Evolutionary conservation across 2,797 vertebrate genomes (phyloP).

Genomic region (Chrosomus eos): DNA sequence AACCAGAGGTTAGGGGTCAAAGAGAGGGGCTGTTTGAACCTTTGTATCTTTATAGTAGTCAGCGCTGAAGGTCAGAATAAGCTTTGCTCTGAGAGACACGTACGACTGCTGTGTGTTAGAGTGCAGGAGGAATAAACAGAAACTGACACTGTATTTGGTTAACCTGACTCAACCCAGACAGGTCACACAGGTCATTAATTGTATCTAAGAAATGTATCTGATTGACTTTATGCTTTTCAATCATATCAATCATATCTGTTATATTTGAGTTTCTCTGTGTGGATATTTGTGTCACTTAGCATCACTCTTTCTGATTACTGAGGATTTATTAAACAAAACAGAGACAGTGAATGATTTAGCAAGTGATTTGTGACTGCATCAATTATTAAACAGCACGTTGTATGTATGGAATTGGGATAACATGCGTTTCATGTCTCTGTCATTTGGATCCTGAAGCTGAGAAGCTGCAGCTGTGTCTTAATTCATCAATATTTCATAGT

Average conservation of each 20-base stretch:
- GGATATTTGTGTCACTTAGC: conserved; percentile 8
- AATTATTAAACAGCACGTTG: conserved; percentile 74
- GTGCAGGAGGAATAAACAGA: conserved; percentile 1
- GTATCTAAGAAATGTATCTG: background rate
- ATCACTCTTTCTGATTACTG: conserved; percentile 9
- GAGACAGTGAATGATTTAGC: conserved; percentile 26
- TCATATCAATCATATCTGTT: background rate
- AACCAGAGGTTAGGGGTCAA: conserved; percentile 4
- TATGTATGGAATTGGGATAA: conserved; percentile 37
- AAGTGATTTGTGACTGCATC: conserved; percentile 76
- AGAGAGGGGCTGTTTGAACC: conserved; percentile 28
- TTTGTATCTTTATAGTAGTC: conserved; percentile 17
- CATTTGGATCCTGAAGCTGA: conserved; percentile 34
- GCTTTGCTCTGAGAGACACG: conserved; percentile 15
- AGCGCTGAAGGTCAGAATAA: conserved; percentile 29
- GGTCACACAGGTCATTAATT: conserved; percentile 16
- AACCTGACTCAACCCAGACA: background rate
- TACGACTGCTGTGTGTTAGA: conserved; percentile 9
- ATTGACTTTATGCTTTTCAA: background rate
- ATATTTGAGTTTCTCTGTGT: background rate
- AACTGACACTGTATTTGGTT: conserved; percentile 22
- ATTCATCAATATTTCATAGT: conserved; percentile 80
- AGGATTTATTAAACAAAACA: conserved; percentile 33
- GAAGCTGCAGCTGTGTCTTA: conserved; percentile 69
- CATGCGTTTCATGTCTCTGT: conserved; percentile 39